These are phyloP conservation scores for Eupithecia centaureata DNA, from an alignment of 2,888 invertebrate genomes.

Conservation along the genomic window DNA sequence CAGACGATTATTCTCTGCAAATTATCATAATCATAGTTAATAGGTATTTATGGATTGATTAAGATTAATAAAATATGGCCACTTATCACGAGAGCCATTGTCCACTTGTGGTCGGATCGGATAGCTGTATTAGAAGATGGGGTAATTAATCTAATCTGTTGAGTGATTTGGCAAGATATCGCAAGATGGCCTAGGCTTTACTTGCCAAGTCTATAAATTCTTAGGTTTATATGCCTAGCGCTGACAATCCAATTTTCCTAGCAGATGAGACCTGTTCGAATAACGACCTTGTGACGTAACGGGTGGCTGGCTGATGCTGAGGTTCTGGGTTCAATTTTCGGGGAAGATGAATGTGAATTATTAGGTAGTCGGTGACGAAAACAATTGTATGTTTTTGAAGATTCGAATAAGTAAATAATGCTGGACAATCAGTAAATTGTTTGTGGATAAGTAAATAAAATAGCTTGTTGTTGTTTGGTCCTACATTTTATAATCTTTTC, in stretches of 20 bases:
- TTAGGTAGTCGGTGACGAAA: too few species aligned
- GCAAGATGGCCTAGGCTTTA: constrained; percentile 2
- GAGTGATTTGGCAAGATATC: constrained; percentile 9
- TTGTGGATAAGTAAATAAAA: too few species aligned
- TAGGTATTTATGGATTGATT: not conserved
- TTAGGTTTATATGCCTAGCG: constrained; percentile 2
- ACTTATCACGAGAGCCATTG: not conserved
- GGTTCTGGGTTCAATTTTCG: not conserved
- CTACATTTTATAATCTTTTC: not conserved
- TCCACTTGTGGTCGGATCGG: not conserved
- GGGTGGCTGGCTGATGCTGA: not conserved
- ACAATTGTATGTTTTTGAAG: too few species aligned
- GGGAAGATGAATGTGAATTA: not conserved
- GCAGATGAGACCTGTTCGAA: not conserved
- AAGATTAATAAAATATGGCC: not conserved
- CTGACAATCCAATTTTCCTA: constrained; percentile 13
- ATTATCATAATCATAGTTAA: not conserved
- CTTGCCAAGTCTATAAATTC: constrained; percentile 14
- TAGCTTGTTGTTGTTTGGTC: too few species aligned
- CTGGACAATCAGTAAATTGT: too few species aligned
- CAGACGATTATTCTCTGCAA: not conserved
- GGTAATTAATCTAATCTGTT: not conserved
- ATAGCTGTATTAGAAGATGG: not conserved
- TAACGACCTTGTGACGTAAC: not conserved
- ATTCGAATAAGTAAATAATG: too few species aligned